A percentile compares a stretch with the other conserved stretches of the same genome.
Conservation (phyloP, 2,113 vertebrate species). For the Diphyllodes magnificus region DNA sequence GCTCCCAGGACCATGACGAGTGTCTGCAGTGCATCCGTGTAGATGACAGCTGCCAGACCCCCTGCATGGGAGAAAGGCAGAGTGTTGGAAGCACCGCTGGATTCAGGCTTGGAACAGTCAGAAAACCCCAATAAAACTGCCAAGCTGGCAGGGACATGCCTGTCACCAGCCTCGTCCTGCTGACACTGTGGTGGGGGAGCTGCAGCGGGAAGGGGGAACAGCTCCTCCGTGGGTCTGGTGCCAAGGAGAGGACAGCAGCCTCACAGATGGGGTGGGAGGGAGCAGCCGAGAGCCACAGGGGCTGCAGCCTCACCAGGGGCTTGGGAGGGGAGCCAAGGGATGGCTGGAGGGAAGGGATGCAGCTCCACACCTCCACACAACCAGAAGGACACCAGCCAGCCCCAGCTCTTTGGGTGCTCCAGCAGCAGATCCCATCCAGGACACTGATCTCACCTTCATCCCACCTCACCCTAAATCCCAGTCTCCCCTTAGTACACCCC, state of each 20-base stretch:
- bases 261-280: neutral
- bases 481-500: neutral
- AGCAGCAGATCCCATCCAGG: neutral
- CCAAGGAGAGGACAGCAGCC: neutral
- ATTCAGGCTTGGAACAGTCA: neutral
- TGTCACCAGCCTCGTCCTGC: neutral
- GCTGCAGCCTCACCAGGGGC: neutral
- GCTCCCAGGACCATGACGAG: slow-evolving; percentile 88
- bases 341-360: neutral
- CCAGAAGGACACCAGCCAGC: neutral
- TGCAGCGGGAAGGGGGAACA: neutral
- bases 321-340: neutral
- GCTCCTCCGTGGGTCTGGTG: neutral
- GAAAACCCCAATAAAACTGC: neutral
- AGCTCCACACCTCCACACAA: neutral
- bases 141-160: accelerated
- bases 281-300: accelerated
- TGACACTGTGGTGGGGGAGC: neutral
- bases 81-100: accelerated
- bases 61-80: slow-evolving; percentile 63
- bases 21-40: slow-evolving; percentile 86
- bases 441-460: neutral
- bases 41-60: slow-evolving; percentile 87
- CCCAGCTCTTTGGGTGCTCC: neutral
- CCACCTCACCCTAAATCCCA: neutral